Conservation (phyloP, 2,797 vertebrate genomes). For the Hippoglossus hippoglossus region DNA sequence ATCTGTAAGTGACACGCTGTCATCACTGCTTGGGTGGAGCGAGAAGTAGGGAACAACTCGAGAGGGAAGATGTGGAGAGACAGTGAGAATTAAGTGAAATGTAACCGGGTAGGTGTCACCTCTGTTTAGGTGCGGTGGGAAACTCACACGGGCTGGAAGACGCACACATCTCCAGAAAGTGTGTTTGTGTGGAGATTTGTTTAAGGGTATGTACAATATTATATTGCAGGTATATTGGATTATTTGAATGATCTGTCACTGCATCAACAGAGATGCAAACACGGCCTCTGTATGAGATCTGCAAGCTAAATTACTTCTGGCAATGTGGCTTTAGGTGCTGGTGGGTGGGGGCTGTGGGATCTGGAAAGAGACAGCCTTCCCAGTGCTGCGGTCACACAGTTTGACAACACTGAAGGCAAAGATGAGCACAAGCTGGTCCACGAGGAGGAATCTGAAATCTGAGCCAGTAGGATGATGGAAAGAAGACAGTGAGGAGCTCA, state of each 20-base stretch:
- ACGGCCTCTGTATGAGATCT: background rate
- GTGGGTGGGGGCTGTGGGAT: slow-evolving; percentile 14
- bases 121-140: slow-evolving; percentile 32
- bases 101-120: slow-evolving; percentile 22
- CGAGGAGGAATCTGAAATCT: slow-evolving; percentile 37
- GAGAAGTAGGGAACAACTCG: slow-evolving; percentile 4
- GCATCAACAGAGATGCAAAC: background rate
- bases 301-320: background rate
- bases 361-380: slow-evolving; percentile 27
- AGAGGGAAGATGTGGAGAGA: slow-evolving; percentile 27
- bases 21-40: slow-evolving; percentile 59
- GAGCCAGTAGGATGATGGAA: slow-evolving; percentile 45
- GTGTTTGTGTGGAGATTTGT: background rate
- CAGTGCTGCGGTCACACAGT: slow-evolving; percentile 30
- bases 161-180: slow-evolving; percentile 1
- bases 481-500: slow-evolving; percentile 33
- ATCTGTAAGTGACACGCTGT: slow-evolving; percentile 62
- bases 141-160: background rate
- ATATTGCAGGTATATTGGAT: background rate
- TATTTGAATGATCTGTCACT: background rate
- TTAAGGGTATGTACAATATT: background rate
- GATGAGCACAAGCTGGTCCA: slow-evolving; percentile 36
- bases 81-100: slow-evolving; percentile 16
- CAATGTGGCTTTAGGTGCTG: slow-evolving; percentile 28
- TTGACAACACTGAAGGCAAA: slow-evolving; percentile 47